Percentiles rank a stretch among this genome's conserved stretches.
Evolutionary conservation across 1,140 invertebrate genomes (phyloP).

Genomic region (Diprion similis): DNA sequence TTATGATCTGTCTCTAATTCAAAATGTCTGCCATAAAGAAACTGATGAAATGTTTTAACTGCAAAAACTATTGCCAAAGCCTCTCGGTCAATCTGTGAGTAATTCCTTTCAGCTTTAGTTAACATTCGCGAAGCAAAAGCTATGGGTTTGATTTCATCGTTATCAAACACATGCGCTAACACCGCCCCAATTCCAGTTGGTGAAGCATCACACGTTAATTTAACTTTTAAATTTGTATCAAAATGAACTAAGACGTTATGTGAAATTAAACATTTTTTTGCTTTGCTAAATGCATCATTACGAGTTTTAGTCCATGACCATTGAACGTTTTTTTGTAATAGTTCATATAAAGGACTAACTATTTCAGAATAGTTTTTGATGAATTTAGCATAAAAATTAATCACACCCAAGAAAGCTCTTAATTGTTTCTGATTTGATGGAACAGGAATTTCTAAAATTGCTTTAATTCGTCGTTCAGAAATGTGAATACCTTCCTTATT

Average conservation of each 20-base stretch:
- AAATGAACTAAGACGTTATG: slow-evolving; percentile 34
- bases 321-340: slow-evolving; percentile 27
- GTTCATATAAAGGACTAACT: slow-evolving; percentile 24
- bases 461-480: slow-evolving; percentile 27
- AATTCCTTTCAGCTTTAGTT: slow-evolving; percentile 53
- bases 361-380: slow-evolving; percentile 39
- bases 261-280: too few relatives aligned
- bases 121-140: slow-evolving; percentile 56
- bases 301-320: slow-evolving; percentile 35
- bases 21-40: slow-evolving; percentile 47
- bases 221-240: slow-evolving; percentile 18
- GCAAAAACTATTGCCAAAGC: slow-evolving; percentile 59
- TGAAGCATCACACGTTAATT: slow-evolving; percentile 40
- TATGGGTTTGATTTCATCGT: slow-evolving; percentile 46
- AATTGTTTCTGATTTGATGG: slow-evolving; percentile 38
- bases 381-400: slow-evolving; percentile 44
- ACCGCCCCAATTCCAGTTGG: slow-evolving; percentile 43
- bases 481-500: background rate
- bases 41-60: slow-evolving; percentile 53
- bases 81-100: slow-evolving; percentile 61
- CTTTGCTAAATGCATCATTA: too few relatives aligned
- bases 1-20: slow-evolving; percentile 48
- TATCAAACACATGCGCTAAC: slow-evolving; percentile 35
- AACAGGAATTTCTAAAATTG: slow-evolving; percentile 33
- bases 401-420: slow-evolving; percentile 43